Conservation (phyloP, 1,140 invertebrate species). For the Condylostylus longicornis region DNA sequence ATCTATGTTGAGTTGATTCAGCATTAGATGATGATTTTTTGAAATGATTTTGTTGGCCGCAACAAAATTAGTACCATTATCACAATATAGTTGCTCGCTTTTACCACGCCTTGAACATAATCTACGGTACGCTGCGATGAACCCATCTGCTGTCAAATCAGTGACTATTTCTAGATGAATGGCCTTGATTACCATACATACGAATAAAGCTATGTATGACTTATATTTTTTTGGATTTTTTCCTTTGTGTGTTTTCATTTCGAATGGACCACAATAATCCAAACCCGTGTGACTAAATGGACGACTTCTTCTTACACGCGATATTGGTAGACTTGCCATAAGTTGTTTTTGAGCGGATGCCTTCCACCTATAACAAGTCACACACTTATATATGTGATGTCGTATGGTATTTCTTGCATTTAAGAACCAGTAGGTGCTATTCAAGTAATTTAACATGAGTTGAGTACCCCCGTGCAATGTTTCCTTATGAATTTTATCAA, state of each 20-base stretch:
- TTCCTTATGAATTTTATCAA: not conserved
- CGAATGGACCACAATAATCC: slow-evolving; percentile 23
- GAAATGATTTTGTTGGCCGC: slow-evolving; percentile 1
- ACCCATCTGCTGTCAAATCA: slow-evolving; percentile 19
- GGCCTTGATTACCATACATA: slow-evolving; percentile 17
- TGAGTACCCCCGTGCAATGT: not conserved
- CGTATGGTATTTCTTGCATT: not conserved
- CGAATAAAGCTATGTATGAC: slow-evolving; percentile 12
- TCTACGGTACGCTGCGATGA: slow-evolving; percentile 18
- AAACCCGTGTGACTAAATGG: slow-evolving; percentile 18
- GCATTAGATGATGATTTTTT: not conserved
- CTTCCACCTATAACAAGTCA: not conserved
- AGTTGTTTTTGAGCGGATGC: not conserved
- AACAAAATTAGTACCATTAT: slow-evolving; percentile 14
- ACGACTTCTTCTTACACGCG: slow-evolving; percentile 12
- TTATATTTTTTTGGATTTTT: slow-evolving; percentile 15
- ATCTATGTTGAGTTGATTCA: not conserved
- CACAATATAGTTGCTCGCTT: slow-evolving; percentile 1
- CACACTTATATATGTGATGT: not conserved
- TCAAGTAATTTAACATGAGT: not conserved
- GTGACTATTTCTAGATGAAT: slow-evolving; percentile 24
- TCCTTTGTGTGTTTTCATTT: slow-evolving; percentile 7
- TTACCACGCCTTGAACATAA: slow-evolving; percentile 20
- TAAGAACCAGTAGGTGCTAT: not conserved
- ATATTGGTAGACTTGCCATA: slow-evolving; percentile 10